Evolutionary conservation across 23 tunicate genomes (phyloP), one percentile per base, ranked within the genome.

Genomic region (Trididemnum nubilum): DNA sequence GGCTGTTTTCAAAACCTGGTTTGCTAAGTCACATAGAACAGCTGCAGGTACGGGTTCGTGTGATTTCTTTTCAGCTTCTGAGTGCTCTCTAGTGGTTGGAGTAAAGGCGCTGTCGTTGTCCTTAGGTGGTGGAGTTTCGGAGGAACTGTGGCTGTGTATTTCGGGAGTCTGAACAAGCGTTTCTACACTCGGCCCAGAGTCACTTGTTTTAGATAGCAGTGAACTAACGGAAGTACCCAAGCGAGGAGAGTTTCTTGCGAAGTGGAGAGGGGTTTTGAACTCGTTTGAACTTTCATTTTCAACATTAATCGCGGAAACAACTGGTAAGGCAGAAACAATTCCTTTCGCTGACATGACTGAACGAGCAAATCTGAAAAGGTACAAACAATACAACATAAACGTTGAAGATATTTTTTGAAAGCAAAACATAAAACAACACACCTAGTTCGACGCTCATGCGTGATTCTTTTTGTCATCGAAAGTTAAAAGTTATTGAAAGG

Each of bases 241-340:
- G 3, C 88, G 59, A 21, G 88, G 88, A 30, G 88, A 85, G 77
- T 76, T 85, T 34, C 64, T 64, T 21, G 26, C 4, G 22, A 64
- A 35, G 33, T 73, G 65, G n/a, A 85, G 77, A 30, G 88, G 88
- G n/a, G 88, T 85, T 65, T 85, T 85, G 64, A 85, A 85, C 77
- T 85, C 88, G 81, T 74, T 83, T 12, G 81, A 64, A 44, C 36
- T 64, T 50, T 49, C 77, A 4, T 67, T 25, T 33, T 57, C 57
- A 1, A 35, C 50, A 29, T 54, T 21, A 2, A 64, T 34, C 36
- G 82, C 52, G 1, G 87, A 73, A 76, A 85, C 54, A 1, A 85
- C 88, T 28, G 88, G 34, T 4, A 85, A 34, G 7, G 82, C 88
- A 26, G 88, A 76, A 5, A 85, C 28, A 25, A 85, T 72, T 36